phyloP scores from a whole-genome alignment of 2,797 vertebrate species.

The Amazona ochrocephala region DNA sequence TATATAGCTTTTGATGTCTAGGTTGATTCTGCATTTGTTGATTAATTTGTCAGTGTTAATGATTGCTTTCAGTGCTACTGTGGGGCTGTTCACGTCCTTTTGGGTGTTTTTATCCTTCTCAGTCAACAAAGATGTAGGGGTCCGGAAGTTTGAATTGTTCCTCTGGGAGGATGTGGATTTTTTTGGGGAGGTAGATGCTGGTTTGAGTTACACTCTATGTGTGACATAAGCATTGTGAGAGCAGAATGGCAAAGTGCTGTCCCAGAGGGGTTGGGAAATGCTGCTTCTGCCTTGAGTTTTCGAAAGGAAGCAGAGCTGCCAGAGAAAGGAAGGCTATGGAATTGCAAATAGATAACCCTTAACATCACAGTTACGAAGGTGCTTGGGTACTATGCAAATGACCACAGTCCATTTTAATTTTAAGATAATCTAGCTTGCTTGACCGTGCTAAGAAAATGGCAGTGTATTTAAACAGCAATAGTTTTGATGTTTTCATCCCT shows the following conservation, averaged over 20 bases:
- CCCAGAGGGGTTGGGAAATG: neutral
- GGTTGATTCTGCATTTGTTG: neutral
- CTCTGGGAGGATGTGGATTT: neutral
- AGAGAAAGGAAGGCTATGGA: neutral
- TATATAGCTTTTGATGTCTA: neutral
- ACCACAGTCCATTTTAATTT: neutral
- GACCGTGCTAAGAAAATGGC: constrained; percentile 10
- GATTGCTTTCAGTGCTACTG: neutral
- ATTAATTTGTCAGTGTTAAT: constrained; percentile 4
- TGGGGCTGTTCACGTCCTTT: neutral
- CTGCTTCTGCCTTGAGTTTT: neutral
- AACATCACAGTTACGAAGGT: neutral
- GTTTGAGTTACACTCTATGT: no score
- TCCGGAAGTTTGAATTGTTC: neutral
- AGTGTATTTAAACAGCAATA: constrained; percentile 25
- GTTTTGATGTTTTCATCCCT: constrained; percentile 16
- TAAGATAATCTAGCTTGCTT: constrained; percentile 28
- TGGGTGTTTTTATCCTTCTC: neutral
- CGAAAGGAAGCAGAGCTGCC: neutral
- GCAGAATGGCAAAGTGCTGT: neutral
- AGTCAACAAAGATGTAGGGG: neutral
- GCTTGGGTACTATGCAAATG: neutral
- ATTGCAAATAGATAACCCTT: neutral
- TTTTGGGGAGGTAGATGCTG: neutral
- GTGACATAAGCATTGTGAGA: neutral